phyloP scores from a whole-genome alignment of 2,797 vertebrate genomes.

The Coluber constrictor region DNA sequence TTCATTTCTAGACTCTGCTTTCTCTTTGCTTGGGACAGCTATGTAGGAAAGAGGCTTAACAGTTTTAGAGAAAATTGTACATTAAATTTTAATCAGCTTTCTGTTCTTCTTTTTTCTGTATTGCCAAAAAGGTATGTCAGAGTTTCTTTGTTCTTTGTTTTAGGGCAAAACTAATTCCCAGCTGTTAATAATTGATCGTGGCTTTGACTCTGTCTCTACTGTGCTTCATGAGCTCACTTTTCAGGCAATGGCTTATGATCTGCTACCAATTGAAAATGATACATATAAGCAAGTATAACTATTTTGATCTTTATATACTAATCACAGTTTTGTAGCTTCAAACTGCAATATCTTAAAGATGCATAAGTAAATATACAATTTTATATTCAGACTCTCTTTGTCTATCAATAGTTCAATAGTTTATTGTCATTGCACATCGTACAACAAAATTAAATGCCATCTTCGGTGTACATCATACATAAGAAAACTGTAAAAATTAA shows the following conservation, averaged over 20 bases:
- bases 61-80: neutral
- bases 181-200: constrained; percentile 91
- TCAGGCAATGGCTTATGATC: constrained; percentile 97
- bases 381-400: neutral
- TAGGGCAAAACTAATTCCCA: constrained; percentile 92
- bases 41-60: neutral
- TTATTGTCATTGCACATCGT: too few species aligned
- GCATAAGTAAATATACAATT: neutral
- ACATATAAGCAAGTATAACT: constrained; percentile 87
- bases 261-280: constrained; percentile 86
- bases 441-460: too few species aligned
- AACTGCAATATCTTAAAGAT: constrained; percentile 13
- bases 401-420: neutral
- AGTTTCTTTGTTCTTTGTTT: constrained; percentile 52
- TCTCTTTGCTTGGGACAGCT: neutral
- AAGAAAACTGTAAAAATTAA: too few species aligned
- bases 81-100: neutral
- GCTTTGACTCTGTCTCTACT: constrained; percentile 92
- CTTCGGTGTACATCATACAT: too few species aligned
- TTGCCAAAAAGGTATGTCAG: constrained; percentile 31
- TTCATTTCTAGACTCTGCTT: neutral
- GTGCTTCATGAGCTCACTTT: constrained; percentile 96
- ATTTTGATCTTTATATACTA: neutral
- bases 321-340: neutral
- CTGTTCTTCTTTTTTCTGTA: neutral